Conservation (phyloP, 2,113 vertebrate species). For the Gymnogyps californianus region DNA sequence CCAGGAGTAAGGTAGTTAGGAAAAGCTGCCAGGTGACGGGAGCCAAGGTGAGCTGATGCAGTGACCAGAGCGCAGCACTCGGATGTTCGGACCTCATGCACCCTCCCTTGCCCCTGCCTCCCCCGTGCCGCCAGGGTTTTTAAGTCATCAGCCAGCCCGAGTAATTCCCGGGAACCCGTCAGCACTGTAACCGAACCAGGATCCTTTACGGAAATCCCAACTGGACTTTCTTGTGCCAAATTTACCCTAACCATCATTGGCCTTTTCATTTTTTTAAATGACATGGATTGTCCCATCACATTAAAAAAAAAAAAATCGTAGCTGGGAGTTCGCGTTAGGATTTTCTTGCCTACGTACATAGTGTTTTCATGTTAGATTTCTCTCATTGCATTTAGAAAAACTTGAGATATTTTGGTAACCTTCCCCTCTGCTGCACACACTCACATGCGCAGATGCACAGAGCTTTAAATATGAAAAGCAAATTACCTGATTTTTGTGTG, state of each 20-base stretch:
- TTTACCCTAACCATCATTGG: slow-evolving; percentile 41
- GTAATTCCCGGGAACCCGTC: neutral
- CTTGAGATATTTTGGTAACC: neutral
- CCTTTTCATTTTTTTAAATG: slow-evolving; percentile 29
- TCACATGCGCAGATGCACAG: neutral
- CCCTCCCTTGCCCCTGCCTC: neutral
- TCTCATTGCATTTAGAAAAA: neutral
- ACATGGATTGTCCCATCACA: neutral
- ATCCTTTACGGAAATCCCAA: neutral
- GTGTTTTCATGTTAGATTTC: neutral
- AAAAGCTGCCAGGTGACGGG: neutral
- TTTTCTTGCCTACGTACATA: neutral
- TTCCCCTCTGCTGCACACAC: neutral
- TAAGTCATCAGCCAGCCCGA: neutral
- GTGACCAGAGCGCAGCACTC: neutral
- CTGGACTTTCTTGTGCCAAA: slow-evolving; percentile 73
- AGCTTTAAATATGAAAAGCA: slow-evolving; percentile 38
- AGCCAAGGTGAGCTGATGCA: neutral
- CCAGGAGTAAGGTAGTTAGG: neutral
- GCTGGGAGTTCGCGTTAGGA: neutral
- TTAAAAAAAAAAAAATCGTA: neutral
- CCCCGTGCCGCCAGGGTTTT: neutral
- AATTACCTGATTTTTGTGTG: slow-evolving; percentile 19
- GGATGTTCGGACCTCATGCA: neutral
- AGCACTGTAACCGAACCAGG: neutral